Conservation (phyloP, 1,140 invertebrate genomes). For the Sitophilus oryzae region DNA sequence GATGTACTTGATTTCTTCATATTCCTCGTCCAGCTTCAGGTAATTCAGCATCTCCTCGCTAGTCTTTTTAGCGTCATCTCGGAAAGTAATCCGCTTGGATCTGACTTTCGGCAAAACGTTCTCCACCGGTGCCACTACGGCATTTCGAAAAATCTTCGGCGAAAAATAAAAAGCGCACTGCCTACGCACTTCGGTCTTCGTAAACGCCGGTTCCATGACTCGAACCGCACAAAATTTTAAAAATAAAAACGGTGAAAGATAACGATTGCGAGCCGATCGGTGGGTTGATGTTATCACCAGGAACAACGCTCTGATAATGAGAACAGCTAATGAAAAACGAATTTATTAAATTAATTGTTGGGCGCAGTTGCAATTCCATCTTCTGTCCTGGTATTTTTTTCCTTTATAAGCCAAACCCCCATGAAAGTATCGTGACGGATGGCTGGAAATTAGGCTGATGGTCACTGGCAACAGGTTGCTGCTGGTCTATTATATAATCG, state of each 20-base stretch:
- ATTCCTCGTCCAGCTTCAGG: neutral
- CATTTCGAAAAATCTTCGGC: neutral
- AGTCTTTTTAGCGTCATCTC: neutral
- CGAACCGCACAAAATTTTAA: too few species aligned
- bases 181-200: neutral
- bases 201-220: too few species aligned
- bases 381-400: neutral
- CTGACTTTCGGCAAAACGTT: neutral
- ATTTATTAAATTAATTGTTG: neutral
- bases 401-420: neutral
- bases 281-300: neutral
- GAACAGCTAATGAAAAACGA: neutral
- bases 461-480: neutral
- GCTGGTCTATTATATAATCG: neutral
- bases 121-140: neutral
- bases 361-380: neutral
- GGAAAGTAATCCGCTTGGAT: neutral
- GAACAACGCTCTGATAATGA: neutral
- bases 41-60: neutral
- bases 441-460: neutral
- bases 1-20: neutral
- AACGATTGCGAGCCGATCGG: neutral
- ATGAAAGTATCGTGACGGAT: neutral
- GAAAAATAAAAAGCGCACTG: neutral
- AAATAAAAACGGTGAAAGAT: neutral